Base-by-base conservation (phyloP, 2,888 invertebrate genomes). In the Gandaritis pyraliata region DNA sequence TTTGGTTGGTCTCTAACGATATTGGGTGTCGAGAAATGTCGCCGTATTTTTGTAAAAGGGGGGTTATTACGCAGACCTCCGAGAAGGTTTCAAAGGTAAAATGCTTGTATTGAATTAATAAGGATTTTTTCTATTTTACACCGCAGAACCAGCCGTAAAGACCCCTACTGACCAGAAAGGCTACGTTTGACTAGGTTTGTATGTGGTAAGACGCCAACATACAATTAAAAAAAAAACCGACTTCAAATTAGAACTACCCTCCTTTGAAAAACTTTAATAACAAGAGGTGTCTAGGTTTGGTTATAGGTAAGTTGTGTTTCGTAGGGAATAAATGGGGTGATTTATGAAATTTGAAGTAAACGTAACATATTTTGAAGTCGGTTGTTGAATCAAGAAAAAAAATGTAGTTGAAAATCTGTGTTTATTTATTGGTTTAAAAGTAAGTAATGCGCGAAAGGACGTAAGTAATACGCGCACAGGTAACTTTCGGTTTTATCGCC, bases 151-250 rank as follows among this genome's bases (percentile, higher is more conserved):
- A 77, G 90, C 89, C 87, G 85, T 84, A 76, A 82, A 81, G 85
- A 84, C 84, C 65, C 81, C 48, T 30, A 43, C 77, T 73, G 81
- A 78, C 77, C 76, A 33, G 71, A 74, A 77, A 76, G 78, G 81
- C 82, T 77, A 76, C 80, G 72, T 78, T 74, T 66, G 72, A 64
- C 87, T 91, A 91, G 91, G 91, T 92, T 91, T 91, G 91, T 92
- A 92, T 92, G 91, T 92, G 91, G 91, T 92, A 91, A 91, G 91
- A 90, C 64, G 78, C 90, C 90, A 89, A 87, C 90, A 91, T 91
- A 91, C 91, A 91, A 87, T 71, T 57, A 41, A 45, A 46, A 66
- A 73, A 72, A 65, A 10, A 66, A 67, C 56, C 58, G 64, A 66
- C 65, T 61, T 61, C 58, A 58, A 61, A 54, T 36, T 23, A 55